Conservation (phyloP, 2,797 vertebrate genomes). For the Lutra lutra region DNA sequence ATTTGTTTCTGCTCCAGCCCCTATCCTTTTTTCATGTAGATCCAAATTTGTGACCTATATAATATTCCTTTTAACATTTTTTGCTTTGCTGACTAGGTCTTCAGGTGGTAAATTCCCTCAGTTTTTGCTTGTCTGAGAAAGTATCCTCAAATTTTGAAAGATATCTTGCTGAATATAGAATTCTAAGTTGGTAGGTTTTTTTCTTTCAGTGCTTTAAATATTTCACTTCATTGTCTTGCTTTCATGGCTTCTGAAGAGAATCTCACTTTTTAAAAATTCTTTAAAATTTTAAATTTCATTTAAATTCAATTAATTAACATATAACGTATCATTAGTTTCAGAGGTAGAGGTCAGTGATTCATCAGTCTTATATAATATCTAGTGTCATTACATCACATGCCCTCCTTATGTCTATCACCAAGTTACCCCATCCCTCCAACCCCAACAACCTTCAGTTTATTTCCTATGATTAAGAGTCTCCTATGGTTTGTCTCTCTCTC, state of each 20-base stretch:
- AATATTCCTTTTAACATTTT: conserved; percentile 13
- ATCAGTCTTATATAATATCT: neutral
- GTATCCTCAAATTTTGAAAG: neutral
- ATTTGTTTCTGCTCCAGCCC: neutral
- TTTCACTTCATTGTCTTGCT: neutral
- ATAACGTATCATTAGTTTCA: neutral
- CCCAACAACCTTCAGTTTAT: too few species aligned
- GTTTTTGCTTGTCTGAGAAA: neutral
- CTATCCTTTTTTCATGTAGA: neutral
- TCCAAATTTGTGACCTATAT: neutral
- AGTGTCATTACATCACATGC: neutral
- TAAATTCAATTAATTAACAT: neutral
- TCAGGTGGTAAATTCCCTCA: neutral
- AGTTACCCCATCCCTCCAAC: too few species aligned
- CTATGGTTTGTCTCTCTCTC: neutral
- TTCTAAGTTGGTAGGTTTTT: neutral
- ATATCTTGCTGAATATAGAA: neutral
- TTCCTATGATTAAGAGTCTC: too few species aligned
- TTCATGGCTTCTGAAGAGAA: neutral
- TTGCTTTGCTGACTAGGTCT: neutral
- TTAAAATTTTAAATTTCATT: neutral
- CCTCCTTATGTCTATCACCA: neutral
- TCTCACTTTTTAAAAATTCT: neutral
- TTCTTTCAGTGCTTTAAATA: neutral
- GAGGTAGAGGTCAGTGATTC: neutral